phyloP scores from a whole-genome alignment of 2,888 invertebrate genomes.

The Agonopterix subpropinquella region DNA sequence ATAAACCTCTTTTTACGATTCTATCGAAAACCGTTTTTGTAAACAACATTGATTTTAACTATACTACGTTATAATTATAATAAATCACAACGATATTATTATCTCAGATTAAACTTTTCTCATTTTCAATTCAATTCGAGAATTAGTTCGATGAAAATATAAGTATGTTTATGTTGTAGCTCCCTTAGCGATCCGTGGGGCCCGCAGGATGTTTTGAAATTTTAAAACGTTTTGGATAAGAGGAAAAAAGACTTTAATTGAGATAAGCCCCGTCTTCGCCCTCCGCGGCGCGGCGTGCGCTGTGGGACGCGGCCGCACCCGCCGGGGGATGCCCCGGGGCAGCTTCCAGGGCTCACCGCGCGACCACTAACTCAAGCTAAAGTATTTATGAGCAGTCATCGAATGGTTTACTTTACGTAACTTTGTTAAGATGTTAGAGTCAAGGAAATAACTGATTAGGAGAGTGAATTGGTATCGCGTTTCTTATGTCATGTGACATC shows the following conservation, averaged over 20 bases:
- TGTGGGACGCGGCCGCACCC: not conserved
- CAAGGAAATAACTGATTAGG: no score
- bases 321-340: not conserved
- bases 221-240: slow-evolving; percentile 36
- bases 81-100: no score
- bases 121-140: not conserved
- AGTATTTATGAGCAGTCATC: slow-evolving; percentile 3
- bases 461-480: no score
- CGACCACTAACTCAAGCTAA: slow-evolving; percentile 4
- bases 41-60: no score
- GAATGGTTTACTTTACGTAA: not conserved
- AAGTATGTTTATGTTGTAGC: slow-evolving; percentile 16
- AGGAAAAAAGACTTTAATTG: slow-evolving; percentile 52
- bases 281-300: slow-evolving; percentile 12
- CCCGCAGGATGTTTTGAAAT: slow-evolving; percentile 48
- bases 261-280: slow-evolving; percentile 46
- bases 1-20: no score
- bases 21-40: no score
- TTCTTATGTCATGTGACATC: no score
- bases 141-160: slow-evolving; percentile 1
- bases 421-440: not conserved
- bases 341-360: not conserved
- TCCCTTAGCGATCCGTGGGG: slow-evolving; percentile 25
- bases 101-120: no score
- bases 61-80: no score